These are phyloP conservation scores for Salminus brasiliensis DNA, from an alignment of 2,113 vertebrate species.

Conservation along the genomic window DNA sequence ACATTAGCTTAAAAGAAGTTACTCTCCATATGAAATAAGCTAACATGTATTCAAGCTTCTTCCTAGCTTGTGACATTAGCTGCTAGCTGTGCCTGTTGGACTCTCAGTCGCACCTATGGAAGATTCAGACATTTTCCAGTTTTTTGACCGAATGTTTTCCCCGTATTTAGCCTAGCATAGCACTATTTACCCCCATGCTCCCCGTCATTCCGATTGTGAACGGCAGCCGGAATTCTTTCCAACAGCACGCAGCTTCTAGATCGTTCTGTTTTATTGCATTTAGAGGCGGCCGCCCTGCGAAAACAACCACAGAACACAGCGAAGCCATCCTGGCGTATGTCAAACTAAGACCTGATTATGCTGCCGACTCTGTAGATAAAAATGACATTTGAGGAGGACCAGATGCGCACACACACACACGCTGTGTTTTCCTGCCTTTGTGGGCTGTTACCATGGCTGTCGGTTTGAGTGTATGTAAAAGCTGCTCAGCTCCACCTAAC, in stretches of 20 bases:
- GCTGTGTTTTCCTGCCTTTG: background rate
- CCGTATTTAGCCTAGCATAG: too few relatives aligned
- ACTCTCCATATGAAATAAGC: too few relatives aligned
- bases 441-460: too few relatives aligned
- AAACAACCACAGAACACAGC: slow-evolving; percentile 6
- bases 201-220: background rate
- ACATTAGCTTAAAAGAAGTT: too few relatives aligned
- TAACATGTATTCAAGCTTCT: too few relatives aligned
- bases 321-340: slow-evolving; percentile 40
- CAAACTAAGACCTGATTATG: slow-evolving; percentile 35
- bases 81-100: too few relatives aligned
- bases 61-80: too few relatives aligned
- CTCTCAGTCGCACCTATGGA: too few relatives aligned
- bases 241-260: background rate
- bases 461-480: too few relatives aligned
- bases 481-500: too few relatives aligned
- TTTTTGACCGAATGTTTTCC: too few relatives aligned
- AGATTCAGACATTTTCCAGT: too few relatives aligned
- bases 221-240: background rate
- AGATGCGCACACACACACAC: slow-evolving; percentile 25
- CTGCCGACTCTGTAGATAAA: slow-evolving; percentile 43
- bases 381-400: slow-evolving; percentile 46
- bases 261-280: slow-evolving; percentile 3
- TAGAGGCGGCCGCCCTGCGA: slow-evolving; percentile 8
- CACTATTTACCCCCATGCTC: background rate